Conservation (phyloP, 1,140 invertebrate species). For the Galleria mellonella region DNA sequence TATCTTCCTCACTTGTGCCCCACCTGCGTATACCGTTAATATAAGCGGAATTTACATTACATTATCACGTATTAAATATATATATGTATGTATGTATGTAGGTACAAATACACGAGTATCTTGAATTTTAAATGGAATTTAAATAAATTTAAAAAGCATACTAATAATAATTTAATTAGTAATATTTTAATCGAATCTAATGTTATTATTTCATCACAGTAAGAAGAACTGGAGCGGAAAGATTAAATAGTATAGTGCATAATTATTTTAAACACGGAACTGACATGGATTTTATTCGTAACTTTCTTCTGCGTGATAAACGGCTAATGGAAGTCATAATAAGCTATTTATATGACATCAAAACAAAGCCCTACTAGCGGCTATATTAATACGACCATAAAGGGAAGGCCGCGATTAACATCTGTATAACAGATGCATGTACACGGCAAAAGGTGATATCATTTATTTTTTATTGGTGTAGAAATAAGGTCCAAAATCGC, state of each 20-base stretch:
- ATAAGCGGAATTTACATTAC: too few species aligned
- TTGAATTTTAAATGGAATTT: too few species aligned
- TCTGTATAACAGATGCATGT: constrained; percentile 35
- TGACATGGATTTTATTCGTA: constrained; percentile 30
- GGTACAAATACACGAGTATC: too few species aligned
- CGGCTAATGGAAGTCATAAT: constrained; percentile 27
- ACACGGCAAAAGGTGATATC: not conserved
- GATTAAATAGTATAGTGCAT: not conserved
- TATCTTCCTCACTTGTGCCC: too few species aligned
- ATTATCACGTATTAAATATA: too few species aligned
- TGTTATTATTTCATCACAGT: too few species aligned
- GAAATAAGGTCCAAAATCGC: constrained; percentile 1
- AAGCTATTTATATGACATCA: constrained; percentile 50
- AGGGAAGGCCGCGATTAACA: constrained; percentile 41
- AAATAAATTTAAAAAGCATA: too few species aligned
- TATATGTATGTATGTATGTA: too few species aligned
- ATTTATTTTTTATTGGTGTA: not conserved
- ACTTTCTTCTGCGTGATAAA: constrained; percentile 15
- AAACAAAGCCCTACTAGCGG: constrained; percentile 35
- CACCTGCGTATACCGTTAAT: too few species aligned
- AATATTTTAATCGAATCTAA: too few species aligned
- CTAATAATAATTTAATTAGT: too few species aligned
- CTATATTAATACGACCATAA: constrained; percentile 39
- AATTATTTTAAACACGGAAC: constrained; percentile 28
- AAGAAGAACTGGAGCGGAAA: not conserved